Percentiles rank a stretch among this genome's conserved stretches.
phyloP scores from a whole-genome alignment of 2,113 vertebrate genomes.

The Rhodinocichla rosea region DNA sequence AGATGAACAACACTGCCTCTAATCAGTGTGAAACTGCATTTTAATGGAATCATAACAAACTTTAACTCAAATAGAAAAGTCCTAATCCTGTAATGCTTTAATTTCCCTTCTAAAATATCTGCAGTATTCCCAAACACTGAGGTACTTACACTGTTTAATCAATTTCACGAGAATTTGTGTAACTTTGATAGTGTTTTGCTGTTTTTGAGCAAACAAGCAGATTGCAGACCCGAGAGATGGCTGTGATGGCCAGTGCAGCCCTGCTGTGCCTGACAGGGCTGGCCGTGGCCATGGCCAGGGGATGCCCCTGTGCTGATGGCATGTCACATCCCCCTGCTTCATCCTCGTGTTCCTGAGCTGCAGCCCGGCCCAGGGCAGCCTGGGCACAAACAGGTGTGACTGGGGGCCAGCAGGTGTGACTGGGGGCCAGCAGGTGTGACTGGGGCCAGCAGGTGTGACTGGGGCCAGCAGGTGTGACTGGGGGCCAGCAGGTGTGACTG shows the following conservation, averaged over 20 bases:
- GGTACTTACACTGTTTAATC: conserved; percentile 1
- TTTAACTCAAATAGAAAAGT: not conserved
- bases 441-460: not conserved
- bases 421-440: not conserved
- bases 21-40: conserved; percentile 37
- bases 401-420: not conserved
- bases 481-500: no score
- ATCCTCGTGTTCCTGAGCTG: rapidly evolving
- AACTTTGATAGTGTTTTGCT: not conserved
- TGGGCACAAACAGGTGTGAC: not conserved
- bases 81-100: conserved; percentile 43
- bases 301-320: rapidly evolving
- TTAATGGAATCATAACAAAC: conserved; percentile 29
- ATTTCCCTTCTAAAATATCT: conserved; percentile 41
- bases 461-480: no score
- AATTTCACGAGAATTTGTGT: conserved; percentile 11
- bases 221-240: not conserved
- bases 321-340: not conserved
- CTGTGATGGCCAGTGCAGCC: not conserved
- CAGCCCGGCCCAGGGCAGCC: not conserved
- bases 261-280: not conserved
- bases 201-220: not conserved
- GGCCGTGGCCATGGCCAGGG: rapidly evolving
- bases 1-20: not conserved
- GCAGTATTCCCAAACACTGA: not conserved